phyloP scores from a whole-genome alignment of 2,113 vertebrate genomes.

The Ranitomeya variabilis region DNA sequence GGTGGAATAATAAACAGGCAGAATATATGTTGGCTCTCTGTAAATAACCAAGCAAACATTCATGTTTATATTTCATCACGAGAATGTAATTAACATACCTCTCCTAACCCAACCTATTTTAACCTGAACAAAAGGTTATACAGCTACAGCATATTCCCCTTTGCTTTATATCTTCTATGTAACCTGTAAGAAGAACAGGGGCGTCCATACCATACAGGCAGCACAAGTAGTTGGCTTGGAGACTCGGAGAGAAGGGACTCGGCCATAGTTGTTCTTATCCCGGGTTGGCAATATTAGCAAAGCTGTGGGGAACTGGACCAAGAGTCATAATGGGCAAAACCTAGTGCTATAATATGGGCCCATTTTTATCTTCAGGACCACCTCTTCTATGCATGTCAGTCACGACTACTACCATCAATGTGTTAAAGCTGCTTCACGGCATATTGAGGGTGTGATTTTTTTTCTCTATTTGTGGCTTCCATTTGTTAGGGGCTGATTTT shows the following conservation, averaged over 20 bases:
- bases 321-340: too few relatives aligned
- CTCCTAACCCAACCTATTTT: not conserved
- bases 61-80: not conserved
- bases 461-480: not conserved
- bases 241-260: not conserved
- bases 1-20: not conserved
- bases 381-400: too few relatives aligned
- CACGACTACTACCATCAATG: not conserved
- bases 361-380: not conserved
- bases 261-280: not conserved
- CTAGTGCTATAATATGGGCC: not conserved
- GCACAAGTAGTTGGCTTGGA: not conserved
- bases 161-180: not conserved
- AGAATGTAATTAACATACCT: conserved; percentile 6
- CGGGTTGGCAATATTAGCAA: too few relatives aligned
- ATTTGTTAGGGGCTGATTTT: not conserved
- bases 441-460: not conserved
- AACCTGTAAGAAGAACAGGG: not conserved
- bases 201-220: not conserved
- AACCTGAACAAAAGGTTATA: not conserved
- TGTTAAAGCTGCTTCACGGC: not conserved
- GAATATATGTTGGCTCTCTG: not conserved
- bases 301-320: too few relatives aligned
- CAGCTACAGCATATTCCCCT: not conserved
- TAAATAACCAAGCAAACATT: not conserved